Conservation (phyloP, 1,140 invertebrate species). For the Drosophila pachea region DNA sequence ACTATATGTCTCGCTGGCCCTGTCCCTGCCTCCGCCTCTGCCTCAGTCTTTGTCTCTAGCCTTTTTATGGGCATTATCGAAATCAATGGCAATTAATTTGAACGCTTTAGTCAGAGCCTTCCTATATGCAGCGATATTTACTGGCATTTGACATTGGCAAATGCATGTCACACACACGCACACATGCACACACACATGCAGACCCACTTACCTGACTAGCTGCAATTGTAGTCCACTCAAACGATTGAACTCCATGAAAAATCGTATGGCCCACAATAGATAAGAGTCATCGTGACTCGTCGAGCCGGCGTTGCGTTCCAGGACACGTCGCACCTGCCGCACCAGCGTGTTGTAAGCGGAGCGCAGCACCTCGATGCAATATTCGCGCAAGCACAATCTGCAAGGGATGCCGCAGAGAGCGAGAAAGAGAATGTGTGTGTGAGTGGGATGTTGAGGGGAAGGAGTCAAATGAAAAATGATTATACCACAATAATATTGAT, state of each 20-base stretch:
- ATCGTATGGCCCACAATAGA: conserved; percentile 95
- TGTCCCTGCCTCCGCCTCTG: neutral
- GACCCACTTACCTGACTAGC: conserved; percentile 87
- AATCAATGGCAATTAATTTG: conserved; percentile 64
- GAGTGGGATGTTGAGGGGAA: neutral
- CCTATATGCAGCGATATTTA: conserved; percentile 23
- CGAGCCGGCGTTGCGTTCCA: conserved; percentile 74
- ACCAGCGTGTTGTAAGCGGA: conserved; percentile 89
- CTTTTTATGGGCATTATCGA: conserved; percentile 36
- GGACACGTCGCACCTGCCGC: conserved; percentile 76
- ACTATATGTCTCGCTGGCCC: neutral
- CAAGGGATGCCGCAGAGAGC: conserved; percentile 21
- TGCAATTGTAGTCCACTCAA: conserved; percentile 90
- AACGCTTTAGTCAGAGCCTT: conserved; percentile 49
- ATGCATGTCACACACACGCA: conserved; percentile 37
- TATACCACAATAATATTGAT: conserved; percentile 78
- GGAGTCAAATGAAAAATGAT: conserved; percentile 65
- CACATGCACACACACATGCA: conserved; percentile 15
- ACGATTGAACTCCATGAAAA: conserved; percentile 99
- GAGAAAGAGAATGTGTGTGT: neutral
- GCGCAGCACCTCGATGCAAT: conserved; percentile 94
- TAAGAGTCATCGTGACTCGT: conserved; percentile 91
- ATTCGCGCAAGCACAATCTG: conserved; percentile 93
- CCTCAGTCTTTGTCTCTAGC: conserved; percentile 7
- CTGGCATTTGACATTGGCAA: conserved; percentile 52